Evolutionary conservation across 1,140 invertebrate genomes (phyloP), one percentile per base, ranked within the genome.

Genomic region (Cataglyphis hispanica): DNA sequence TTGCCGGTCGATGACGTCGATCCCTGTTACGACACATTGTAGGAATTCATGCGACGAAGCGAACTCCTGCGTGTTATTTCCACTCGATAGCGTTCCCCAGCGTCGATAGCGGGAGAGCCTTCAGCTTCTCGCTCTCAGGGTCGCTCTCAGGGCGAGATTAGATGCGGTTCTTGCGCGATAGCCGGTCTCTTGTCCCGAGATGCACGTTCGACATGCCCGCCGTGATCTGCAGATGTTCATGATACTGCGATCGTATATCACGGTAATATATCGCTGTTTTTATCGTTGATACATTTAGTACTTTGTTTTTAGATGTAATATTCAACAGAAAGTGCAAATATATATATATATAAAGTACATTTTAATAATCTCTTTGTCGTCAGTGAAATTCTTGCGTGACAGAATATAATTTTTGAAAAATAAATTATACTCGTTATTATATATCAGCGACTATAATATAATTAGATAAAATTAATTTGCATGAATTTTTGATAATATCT

Each of bases 31-130:
- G 50, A 81, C 50, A 81, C 53, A 66, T 34, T 25, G 25, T 13
- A 81, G 66, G 78, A 81, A 81, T 81, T 81, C 46, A 81, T 81
- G 50, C 64, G 66, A 80, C 77, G 31, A 43, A 81, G 78, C 78
- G 50, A 81, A 72, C 78, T 81, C 66, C 50, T 37, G 66, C 64
- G 78, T 81, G 64, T 81, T 81, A 72, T 81, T 40, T 53, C 66
- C 66, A 34, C 77, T 50, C 63, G 77, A 80, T 80, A 80, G 63
- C 63, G 77, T 80, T 69, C 77, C 46, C 69, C 64, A 31, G 43
- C 78, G 31, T 34, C 40, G 78, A 81, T 81, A 81, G 66, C 78
- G 37, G 25, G 19, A 56, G 53, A 70, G 37, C 46, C 50, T 70
- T 81, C 66, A 60, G 66, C 66, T 78, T 31, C 74, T 75, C 75